Evolutionary conservation across 2,888 invertebrate species (phyloP).

Genomic region (Sussaba pulchella): DNA sequence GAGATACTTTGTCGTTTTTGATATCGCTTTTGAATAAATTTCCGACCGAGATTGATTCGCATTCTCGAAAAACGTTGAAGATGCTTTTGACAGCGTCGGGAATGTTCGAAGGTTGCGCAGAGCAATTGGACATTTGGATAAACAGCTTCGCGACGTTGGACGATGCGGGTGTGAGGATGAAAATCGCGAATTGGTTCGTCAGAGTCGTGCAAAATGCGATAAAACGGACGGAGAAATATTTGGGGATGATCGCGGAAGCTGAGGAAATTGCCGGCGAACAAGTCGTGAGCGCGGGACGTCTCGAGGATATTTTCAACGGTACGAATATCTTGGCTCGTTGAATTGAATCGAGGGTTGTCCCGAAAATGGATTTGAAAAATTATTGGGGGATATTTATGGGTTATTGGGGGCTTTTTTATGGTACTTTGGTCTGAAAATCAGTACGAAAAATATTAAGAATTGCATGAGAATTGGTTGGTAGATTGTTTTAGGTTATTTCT

Average conservation of each 20-base stretch:
- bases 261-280: slow-evolving; percentile 73
- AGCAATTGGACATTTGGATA: slow-evolving; percentile 90
- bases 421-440: no score
- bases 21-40: slow-evolving; percentile 71
- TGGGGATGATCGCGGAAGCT: slow-evolving; percentile 70
- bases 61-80: slow-evolving; percentile 86
- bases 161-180: slow-evolving; percentile 71
- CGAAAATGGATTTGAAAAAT: no score
- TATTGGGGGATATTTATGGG: no score
- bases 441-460: no score
- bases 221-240: slow-evolving; percentile 76
- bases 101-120: slow-evolving; percentile 88
- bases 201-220: slow-evolving; percentile 71
- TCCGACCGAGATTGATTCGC: slow-evolving; percentile 54
- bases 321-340: slow-evolving; percentile 52
- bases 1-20: slow-evolving; percentile 74
- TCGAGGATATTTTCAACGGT: slow-evolving; percentile 74
- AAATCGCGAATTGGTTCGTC: slow-evolving; percentile 77
- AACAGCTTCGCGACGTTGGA: slow-evolving; percentile 83
- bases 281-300: slow-evolving; percentile 58
- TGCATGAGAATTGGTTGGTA: no score
- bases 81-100: slow-evolving; percentile 87
- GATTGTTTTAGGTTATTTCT: no score
- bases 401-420: no score
- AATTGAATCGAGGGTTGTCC: background rate